Percentiles rank a stretch among this genome's conserved stretches.
These are phyloP conservation scores for Drosophila sucinea DNA, from an alignment of 1,140 invertebrate genomes.

Conservation along the genomic window DNA sequence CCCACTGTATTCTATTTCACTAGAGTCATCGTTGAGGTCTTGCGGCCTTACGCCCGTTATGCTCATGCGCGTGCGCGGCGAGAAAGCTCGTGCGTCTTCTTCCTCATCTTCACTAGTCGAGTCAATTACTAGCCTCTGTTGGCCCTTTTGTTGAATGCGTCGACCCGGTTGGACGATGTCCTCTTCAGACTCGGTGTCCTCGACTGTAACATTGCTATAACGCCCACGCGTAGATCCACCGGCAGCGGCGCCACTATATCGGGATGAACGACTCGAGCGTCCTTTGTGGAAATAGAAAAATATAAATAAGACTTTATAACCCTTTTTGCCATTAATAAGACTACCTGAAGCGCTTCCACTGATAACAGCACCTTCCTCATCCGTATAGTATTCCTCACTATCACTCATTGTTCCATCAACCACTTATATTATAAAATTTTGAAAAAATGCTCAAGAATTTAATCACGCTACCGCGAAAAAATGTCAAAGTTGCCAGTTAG, in stretches of 20 bases:
- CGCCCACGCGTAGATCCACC: background rate
- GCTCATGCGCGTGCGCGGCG: slow-evolving; percentile 76
- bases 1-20: slow-evolving; percentile 73
- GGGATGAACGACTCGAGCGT: slow-evolving; percentile 35
- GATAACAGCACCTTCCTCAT: slow-evolving; percentile 30
- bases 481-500: slow-evolving; percentile 4
- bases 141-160: background rate
- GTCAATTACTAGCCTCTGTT: slow-evolving; percentile 2
- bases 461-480: background rate
- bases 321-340: no score
- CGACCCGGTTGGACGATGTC: slow-evolving; percentile 5
- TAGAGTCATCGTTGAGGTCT: slow-evolving; percentile 65
- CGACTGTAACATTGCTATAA: slow-evolving; percentile 46
- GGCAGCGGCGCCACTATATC: background rate
- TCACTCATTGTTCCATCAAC: slow-evolving; percentile 40
- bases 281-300: slow-evolving; percentile 21
- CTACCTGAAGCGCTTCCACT: slow-evolving; percentile 44
- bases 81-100: slow-evolving; percentile 60
- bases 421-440: background rate
- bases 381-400: slow-evolving; percentile 41
- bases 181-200: slow-evolving; percentile 33
- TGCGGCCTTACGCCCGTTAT: slow-evolving; percentile 72
- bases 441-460: background rate
- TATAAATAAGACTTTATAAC: background rate
- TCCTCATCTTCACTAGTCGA: slow-evolving; percentile 69